Conservation (phyloP, 2,113 vertebrate species). For the Enhydra lutris region DNA sequence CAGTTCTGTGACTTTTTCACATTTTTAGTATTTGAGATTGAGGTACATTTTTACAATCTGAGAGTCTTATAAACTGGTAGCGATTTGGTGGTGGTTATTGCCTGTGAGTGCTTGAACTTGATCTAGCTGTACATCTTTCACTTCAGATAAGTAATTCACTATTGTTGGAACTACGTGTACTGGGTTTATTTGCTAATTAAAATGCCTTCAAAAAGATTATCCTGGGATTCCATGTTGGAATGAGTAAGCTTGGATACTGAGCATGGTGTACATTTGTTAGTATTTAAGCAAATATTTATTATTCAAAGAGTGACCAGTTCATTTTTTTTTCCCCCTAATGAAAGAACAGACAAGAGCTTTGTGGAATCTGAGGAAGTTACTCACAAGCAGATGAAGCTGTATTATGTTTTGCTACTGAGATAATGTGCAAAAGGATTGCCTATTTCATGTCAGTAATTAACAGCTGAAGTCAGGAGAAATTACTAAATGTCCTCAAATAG, state of each 20-base stretch:
- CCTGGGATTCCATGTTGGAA: not conserved
- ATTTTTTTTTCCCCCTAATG: not conserved
- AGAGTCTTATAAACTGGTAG: not conserved
- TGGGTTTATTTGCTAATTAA: constrained; percentile 8
- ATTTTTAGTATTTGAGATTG: not conserved
- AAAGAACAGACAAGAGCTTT: not conserved
- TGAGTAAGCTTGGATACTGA: not conserved
- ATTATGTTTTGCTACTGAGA: not conserved
- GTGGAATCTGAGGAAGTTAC: not conserved
- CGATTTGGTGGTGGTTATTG: not conserved
- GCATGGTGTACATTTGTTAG: not conserved
- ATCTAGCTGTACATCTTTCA: not conserved
- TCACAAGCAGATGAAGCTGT: not conserved
- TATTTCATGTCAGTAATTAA: not conserved
- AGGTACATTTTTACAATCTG: not conserved
- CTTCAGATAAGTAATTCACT: not conserved
- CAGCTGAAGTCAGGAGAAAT: not conserved
- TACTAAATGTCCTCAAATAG: not conserved
- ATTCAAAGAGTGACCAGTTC: not conserved
- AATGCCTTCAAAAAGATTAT: not conserved
- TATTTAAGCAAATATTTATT: constrained; percentile 2
- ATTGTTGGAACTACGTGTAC: not conserved
- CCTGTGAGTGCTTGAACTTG: not conserved
- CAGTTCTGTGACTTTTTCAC: not conserved
- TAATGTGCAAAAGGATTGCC: not conserved